Evolutionary conservation across 2,888 invertebrate genomes (phyloP).

Genomic region (Microctonus brassicae): DNA sequence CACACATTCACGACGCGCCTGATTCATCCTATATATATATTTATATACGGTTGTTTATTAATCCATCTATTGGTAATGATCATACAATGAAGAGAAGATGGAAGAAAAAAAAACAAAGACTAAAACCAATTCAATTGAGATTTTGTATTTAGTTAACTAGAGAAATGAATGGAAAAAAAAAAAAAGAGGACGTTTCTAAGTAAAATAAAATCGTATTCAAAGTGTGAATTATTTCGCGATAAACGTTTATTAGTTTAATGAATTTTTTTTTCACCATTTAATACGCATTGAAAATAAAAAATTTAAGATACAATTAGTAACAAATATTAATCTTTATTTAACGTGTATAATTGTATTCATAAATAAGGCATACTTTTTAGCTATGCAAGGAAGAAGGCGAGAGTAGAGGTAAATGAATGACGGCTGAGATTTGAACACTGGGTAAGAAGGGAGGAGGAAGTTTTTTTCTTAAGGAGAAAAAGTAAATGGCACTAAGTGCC

Average conservation of each 20-base stretch:
- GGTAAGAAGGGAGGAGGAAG: background rate
- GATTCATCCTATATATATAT: constrained; percentile 15
- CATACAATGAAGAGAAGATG: constrained; percentile 62
- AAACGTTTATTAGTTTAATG: constrained; percentile 30
- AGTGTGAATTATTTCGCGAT: constrained; percentile 56
- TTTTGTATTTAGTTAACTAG: constrained; percentile 70
- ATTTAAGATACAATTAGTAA: constrained; percentile 58
- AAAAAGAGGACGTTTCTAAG: constrained; percentile 55
- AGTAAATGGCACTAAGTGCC: constrained; percentile 66
- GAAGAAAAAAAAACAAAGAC: constrained; percentile 67
- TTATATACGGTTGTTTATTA: constrained; percentile 27
- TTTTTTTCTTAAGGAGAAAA: constrained; percentile 49
- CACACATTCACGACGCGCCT: constrained; percentile 30
- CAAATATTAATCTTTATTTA: constrained; percentile 67
- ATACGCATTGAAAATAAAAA: constrained; percentile 28
- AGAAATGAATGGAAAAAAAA: no score
- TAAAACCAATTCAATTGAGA: constrained; percentile 67
- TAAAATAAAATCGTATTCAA: constrained; percentile 64
- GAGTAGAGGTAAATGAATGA: constrained; percentile 20
- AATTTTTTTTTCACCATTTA: constrained; percentile 7
- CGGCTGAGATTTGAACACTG: constrained; percentile 5
- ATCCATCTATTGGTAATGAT: constrained; percentile 45
- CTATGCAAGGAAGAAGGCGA: constrained; percentile 50
- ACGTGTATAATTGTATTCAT: constrained; percentile 66
- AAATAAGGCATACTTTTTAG: constrained; percentile 64